Evolutionary conservation across 2,113 vertebrate genomes (phyloP).

Genomic region (Nycticebus coucang): DNA sequence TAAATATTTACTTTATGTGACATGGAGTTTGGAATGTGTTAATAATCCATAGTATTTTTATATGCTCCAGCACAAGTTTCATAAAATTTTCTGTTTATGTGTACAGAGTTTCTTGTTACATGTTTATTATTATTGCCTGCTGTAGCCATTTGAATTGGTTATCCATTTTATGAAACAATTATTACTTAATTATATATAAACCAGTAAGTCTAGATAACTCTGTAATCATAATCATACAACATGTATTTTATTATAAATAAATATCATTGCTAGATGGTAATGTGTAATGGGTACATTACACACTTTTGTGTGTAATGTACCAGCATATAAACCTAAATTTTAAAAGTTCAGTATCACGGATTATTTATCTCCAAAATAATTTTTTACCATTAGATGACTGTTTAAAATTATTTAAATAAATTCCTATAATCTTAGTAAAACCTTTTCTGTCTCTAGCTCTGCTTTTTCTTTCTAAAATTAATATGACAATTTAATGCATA

Average conservation of each 20-base stretch:
- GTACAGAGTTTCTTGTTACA: neutral
- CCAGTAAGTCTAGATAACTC: neutral
- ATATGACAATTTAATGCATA: neutral
- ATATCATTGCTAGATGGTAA: neutral
- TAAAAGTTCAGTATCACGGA: neutral
- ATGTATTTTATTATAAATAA: conserved; percentile 45
- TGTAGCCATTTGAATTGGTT: conserved; percentile 25
- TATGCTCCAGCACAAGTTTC: neutral
- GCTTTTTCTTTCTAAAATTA: conserved; percentile 49
- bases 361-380: neutral
- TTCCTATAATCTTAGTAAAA: neutral
- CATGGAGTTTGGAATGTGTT: neutral
- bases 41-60: neutral
- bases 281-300: too few relatives aligned
- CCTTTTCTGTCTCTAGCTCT: neutral
- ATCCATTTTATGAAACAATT: conserved; percentile 15
- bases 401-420: neutral
- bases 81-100: conserved; percentile 11
- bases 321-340: neutral
- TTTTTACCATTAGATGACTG: neutral
- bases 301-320: neutral
- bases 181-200: neutral
- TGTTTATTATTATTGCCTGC: neutral
- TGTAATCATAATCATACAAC: neutral
- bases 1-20: neutral